Conservation (phyloP, 2,113 vertebrate species). For the Mugil cephalus region DNA sequence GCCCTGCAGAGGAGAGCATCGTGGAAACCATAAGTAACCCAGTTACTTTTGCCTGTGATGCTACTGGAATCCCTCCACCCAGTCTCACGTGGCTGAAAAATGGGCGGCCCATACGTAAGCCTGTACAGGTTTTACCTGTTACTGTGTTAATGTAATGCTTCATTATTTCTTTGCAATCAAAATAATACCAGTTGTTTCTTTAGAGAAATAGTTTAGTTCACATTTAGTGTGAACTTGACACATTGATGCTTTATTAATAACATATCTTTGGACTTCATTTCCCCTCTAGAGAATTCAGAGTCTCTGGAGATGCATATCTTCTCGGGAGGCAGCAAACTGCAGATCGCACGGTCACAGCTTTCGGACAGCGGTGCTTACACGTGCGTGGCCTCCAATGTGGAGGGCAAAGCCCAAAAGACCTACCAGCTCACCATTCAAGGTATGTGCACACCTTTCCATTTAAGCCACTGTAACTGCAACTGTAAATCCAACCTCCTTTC, state of each 20-base stretch:
- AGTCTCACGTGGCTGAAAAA: conserved; percentile 92
- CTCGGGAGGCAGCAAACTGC: conserved; percentile 93
- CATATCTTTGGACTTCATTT: neutral
- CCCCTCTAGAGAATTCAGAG: conserved; percentile 86
- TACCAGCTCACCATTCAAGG: conserved; percentile 92
- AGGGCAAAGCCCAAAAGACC: conserved; percentile 91
- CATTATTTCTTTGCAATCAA: too few relatives aligned
- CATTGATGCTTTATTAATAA: too few relatives aligned
- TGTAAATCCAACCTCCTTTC: neutral
- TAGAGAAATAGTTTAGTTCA: too few relatives aligned
- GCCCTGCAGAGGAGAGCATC: conserved; percentile 83
- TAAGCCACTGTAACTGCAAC: too few relatives aligned
- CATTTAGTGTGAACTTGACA: too few relatives aligned
- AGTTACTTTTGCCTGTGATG: conserved; percentile 91
- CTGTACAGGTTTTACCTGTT: neutral
- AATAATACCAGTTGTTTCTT: too few relatives aligned
- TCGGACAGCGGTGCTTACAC: conserved; percentile 90
- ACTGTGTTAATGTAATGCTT: too few relatives aligned
- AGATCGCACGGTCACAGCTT: conserved; percentile 90
- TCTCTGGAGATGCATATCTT: conserved; percentile 93
- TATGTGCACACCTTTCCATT: conserved; percentile 51
- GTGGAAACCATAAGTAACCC: conserved; percentile 90
- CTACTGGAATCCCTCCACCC: conserved; percentile 93
- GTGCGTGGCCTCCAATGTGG: conserved; percentile 91
- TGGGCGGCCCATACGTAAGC: conserved; percentile 88